A percentile compares a stretch with the other conserved stretches of the same genome.
Conservation (phyloP, 2,888 invertebrate species). For the Clitarchus hookeri region DNA sequence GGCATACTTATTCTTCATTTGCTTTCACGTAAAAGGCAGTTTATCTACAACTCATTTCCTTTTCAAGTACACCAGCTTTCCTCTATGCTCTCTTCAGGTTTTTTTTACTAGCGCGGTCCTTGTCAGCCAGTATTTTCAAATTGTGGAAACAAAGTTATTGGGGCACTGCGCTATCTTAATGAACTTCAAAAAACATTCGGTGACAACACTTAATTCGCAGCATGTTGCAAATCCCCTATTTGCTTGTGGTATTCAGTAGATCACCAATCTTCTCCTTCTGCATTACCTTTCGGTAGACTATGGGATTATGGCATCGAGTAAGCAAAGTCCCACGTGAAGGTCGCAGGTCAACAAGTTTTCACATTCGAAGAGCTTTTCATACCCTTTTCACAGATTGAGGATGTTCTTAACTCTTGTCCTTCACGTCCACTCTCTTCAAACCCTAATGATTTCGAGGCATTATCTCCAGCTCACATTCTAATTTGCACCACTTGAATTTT, state of each 20-base stretch:
- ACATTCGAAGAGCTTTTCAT: background rate
- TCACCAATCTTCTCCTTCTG: background rate
- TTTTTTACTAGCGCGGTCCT: too few species aligned
- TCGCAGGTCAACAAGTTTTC: background rate
- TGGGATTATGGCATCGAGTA: background rate
- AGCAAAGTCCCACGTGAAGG: background rate
- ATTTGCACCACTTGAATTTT: too few species aligned
- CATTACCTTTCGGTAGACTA: background rate
- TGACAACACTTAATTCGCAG: too few species aligned
- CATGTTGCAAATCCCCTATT: background rate
- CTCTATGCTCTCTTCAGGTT: too few species aligned
- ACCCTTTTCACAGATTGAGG: too few species aligned
- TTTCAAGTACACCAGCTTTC: too few species aligned
- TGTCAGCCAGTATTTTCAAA: background rate
- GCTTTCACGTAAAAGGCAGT: too few species aligned
- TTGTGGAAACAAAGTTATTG: background rate
- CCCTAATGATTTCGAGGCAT: too few species aligned
- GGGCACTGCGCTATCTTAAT: background rate
- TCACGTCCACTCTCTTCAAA: too few species aligned
- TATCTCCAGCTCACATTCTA: too few species aligned
- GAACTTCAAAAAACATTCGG: background rate
- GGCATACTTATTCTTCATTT: background rate
- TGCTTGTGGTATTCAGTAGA: background rate
- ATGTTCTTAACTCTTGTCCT: too few species aligned
- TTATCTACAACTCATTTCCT: background rate